A percentile compares a stretch with the other conserved stretches of the same genome.
Evolutionary conservation across 2,797 vertebrate genomes (phyloP).

Genomic region (Caiman crocodilus): DNA sequence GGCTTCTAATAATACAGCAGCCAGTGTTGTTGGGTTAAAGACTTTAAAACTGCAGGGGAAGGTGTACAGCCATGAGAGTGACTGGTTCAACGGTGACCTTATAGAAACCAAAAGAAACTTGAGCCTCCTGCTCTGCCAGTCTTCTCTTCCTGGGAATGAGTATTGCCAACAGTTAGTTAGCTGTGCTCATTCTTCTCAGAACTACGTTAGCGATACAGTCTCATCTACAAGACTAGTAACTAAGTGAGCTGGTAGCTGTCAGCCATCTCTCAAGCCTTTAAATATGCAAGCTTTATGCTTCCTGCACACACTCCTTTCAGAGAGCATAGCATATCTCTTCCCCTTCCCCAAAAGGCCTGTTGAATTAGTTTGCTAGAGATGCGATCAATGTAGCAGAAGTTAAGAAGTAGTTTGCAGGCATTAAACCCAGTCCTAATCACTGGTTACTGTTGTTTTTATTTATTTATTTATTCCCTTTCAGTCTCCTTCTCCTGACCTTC

Average conservation of each 20-base stretch:
- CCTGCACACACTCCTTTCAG: not conserved
- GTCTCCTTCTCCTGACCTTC: fast-evolving
- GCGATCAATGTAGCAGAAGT: not conserved
- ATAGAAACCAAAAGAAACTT: not conserved
- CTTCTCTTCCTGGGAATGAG: not conserved
- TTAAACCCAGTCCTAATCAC: not conserved
- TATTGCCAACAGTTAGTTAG: not conserved
- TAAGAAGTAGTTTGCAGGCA: not conserved
- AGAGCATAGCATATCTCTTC: not conserved
- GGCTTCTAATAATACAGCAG: not conserved
- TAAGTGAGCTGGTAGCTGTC: not conserved
- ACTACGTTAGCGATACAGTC: slow-evolving; percentile 16
- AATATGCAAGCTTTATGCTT: not conserved
- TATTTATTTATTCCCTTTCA: not conserved
- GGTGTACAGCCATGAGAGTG: not conserved
- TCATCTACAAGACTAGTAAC: not conserved
- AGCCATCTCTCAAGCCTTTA: not conserved
- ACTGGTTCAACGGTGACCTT: not conserved
- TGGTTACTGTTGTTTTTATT: too few relatives aligned
- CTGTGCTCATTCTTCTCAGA: not conserved
- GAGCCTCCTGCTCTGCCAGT: too few relatives aligned
- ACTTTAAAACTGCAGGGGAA: not conserved
- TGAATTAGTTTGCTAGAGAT: too few relatives aligned
- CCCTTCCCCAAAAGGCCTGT: too few relatives aligned
- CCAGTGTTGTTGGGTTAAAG: not conserved